Evolutionary conservation across 2,113 vertebrate genomes (phyloP).

Genomic region (Apteryx mantelli): DNA sequence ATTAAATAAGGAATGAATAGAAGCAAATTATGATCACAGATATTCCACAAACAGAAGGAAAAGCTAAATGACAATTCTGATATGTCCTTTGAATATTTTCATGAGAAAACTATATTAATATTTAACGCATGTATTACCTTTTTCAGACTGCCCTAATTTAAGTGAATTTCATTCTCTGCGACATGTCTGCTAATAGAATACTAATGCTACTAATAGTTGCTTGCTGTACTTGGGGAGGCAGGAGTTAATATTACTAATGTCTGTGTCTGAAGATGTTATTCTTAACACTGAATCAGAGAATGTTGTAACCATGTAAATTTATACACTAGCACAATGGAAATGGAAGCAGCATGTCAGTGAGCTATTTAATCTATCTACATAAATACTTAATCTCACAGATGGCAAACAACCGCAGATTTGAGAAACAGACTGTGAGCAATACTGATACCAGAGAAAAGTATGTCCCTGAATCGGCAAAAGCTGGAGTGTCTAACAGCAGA

Average conservation of each 20-base stretch:
- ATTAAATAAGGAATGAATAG: conserved; percentile 61
- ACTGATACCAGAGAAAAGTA: background rate
- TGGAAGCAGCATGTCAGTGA: conserved; percentile 39
- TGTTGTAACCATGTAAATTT: conserved; percentile 73
- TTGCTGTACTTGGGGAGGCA: conserved; percentile 24
- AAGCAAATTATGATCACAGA: conserved; percentile 43
- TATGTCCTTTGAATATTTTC: conserved; percentile 57
- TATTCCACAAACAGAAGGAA: conserved; percentile 55
- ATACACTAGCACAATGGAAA: conserved; percentile 68
- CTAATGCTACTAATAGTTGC: conserved; percentile 22
- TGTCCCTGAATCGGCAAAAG: conserved; percentile 19
- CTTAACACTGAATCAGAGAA: conserved; percentile 69
- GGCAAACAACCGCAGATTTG: conserved; percentile 26
- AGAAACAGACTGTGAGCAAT: conserved; percentile 42
- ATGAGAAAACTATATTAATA: conserved; percentile 48
- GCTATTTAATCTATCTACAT: conserved; percentile 54
- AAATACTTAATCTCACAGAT: conserved; percentile 45
- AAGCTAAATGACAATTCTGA: conserved; percentile 50
- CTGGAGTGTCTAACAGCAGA: conserved; percentile 18
- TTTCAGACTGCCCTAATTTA: conserved; percentile 35
- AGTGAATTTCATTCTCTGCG: conserved; percentile 1
- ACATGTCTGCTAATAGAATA: conserved; percentile 36
- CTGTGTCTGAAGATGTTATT: conserved; percentile 57
- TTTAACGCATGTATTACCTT: conserved; percentile 34
- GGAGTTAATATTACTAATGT: conserved; percentile 8